A percentile compares a stretch with the other conserved stretches of the same genome.
These are phyloP conservation scores for Lophotis ruficrista DNA, from an alignment of 2,113 vertebrate species.

Conservation along the genomic window DNA sequence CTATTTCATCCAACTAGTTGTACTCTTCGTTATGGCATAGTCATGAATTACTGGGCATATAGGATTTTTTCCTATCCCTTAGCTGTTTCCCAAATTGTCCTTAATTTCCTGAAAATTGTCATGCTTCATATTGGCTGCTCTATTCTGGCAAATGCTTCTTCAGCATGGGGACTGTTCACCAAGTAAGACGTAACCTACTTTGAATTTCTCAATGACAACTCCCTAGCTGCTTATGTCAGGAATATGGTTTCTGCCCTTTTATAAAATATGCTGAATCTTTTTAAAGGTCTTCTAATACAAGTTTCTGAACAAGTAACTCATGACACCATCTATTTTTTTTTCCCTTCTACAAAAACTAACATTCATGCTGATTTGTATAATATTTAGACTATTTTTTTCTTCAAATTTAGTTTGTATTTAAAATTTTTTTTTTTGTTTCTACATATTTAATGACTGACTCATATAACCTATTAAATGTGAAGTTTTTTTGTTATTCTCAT, in stretches of 20 bases:
- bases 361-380: background rate
- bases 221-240: background rate
- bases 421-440: conserved; percentile 35
- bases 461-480: conserved; percentile 1
- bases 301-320: background rate
- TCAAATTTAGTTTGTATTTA: background rate
- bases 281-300: background rate
- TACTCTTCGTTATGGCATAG: background rate
- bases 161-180: background rate
- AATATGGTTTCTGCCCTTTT: background rate
- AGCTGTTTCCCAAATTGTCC: background rate
- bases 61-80: background rate
- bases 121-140: background rate
- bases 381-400: background rate
- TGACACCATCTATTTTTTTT: background rate
- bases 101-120: background rate
- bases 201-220: background rate
- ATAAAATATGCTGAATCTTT: background rate
- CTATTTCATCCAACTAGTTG: background rate
- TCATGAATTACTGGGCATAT: too few species aligned
- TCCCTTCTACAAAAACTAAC: background rate
- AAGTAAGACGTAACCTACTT: background rate
- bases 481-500: background rate
- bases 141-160: background rate
- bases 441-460: conserved; percentile 34